Evolutionary conservation across 2,113 vertebrate genomes (phyloP).

Genomic region (Melanerpes aurifrons): DNA sequence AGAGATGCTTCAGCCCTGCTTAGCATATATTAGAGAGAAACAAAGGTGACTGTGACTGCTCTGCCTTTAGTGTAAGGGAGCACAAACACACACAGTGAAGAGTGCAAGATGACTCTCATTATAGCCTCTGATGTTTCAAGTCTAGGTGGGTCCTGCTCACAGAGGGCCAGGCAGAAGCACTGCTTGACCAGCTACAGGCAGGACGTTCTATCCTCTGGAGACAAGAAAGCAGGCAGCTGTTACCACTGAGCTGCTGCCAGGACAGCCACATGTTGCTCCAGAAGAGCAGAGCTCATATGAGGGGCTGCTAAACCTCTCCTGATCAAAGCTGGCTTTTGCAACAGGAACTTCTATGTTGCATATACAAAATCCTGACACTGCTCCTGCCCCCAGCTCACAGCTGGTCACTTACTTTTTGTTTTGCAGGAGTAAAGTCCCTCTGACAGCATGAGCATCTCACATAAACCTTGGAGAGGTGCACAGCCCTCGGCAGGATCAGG

Average conservation of each 20-base stretch:
- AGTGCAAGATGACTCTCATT: background rate
- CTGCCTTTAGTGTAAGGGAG: background rate
- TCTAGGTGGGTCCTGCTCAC: background rate
- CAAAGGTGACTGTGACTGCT: background rate
- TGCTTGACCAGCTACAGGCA: background rate
- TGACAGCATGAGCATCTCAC: background rate
- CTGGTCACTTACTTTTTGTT: background rate
- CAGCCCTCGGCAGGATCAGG: background rate
- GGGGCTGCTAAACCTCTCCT: background rate
- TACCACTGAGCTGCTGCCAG: background rate
- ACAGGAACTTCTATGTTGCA: background rate
- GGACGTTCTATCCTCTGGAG: background rate
- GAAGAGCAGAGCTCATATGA: background rate
- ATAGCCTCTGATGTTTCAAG: background rate
- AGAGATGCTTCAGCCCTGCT: no score
- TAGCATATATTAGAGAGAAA: background rate
- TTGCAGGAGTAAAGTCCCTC: background rate
- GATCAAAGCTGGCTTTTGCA: background rate
- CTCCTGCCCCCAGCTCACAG: background rate
- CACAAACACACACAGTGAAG: rapidly evolving
- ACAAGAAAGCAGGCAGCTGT: background rate
- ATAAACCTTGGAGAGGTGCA: background rate
- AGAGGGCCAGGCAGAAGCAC: background rate
- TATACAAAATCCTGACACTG: background rate
- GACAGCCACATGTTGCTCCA: background rate